Conservation (phyloP, 2,113 vertebrate species). For the Dasyornis broadbenti region DNA sequence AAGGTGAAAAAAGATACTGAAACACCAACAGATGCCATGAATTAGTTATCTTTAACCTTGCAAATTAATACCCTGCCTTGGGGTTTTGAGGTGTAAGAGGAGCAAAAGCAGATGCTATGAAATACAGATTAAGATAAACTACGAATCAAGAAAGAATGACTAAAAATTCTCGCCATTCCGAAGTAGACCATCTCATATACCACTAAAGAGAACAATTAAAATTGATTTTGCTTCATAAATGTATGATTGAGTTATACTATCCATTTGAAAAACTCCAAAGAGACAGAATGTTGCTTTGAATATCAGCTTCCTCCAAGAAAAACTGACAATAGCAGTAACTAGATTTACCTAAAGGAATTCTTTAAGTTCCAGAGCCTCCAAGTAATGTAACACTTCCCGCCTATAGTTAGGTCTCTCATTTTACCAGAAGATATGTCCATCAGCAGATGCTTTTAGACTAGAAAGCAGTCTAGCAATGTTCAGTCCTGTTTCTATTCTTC, state of each 20-base stretch:
- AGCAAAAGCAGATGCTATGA: not conserved
- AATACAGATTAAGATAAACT: not conserved
- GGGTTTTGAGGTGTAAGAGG: not conserved
- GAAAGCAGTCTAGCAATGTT: not conserved
- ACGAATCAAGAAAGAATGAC: not conserved
- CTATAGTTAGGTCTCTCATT: not conserved
- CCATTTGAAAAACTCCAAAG: not conserved
- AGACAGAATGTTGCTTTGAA: not conserved
- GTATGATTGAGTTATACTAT: not conserved
- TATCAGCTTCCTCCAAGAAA: not conserved
- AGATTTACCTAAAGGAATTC: not conserved
- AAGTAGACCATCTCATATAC: not conserved
- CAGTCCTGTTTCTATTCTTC: not conserved
- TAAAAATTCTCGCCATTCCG: not conserved
- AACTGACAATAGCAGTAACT: fast-evolving
- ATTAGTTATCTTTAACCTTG: not conserved
- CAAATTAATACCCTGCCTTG: not conserved
- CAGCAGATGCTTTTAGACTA: not conserved
- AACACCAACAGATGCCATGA: not conserved
- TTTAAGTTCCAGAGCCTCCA: not conserved
- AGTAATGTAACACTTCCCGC: not conserved
- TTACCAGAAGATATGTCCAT: not conserved
- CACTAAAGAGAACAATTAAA: not conserved
- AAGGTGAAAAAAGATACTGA: not conserved
- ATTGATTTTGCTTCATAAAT: not conserved